Evolutionary conservation across 2,888 invertebrate genomes (phyloP), one percentile per base, ranked within the genome.

Genomic region (Drosophila anomelani): DNA sequence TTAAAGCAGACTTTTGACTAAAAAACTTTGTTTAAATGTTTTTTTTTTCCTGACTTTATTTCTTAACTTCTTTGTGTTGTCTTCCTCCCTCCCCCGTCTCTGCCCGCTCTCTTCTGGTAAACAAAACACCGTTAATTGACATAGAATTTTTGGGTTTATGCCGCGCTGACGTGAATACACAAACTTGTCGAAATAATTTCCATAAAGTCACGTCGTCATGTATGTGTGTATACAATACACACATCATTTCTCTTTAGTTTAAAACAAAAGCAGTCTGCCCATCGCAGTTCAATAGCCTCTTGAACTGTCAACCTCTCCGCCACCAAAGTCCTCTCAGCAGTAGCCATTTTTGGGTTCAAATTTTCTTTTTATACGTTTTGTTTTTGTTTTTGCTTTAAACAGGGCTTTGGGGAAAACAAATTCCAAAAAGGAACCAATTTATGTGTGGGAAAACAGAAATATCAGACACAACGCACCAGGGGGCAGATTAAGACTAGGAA

Each of bases 51-150:
- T 29, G n/a, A 43, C 34, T 44, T 64, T 39, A 51, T 66, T 76
- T 49, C 41, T 55, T 59, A 46, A 10, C 34, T 46, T 36, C 51
- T 53, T 20, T 51, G 13, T 51, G 20, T 34, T 17, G 23, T 60
- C 17, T 23, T 41, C 17, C 20, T 47, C 46, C 23, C 49, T 1
- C 15, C 7, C 34, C 20, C 10, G 46, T 58, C 60, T 57, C 61
- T 59, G 63, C 38, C 49, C 46, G 63, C n/a, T n/a, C 26, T 47
- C 20, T 80, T 53, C 67, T 68, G 60, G 79, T 77, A 88, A 90
- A 90, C 87, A 89, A 89, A 87, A 80, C 87, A 90, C 88, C 88
- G 88, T 88, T 88, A 88, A 90, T 88, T 88, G 88, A 90, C 88
- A 88, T 89, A 89, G 80, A 88, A 89, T 78, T 79, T 74, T 70